Evolutionary conservation across 2,888 invertebrate genomes (phyloP).

Genomic region (Bellardia bayeri): DNA sequence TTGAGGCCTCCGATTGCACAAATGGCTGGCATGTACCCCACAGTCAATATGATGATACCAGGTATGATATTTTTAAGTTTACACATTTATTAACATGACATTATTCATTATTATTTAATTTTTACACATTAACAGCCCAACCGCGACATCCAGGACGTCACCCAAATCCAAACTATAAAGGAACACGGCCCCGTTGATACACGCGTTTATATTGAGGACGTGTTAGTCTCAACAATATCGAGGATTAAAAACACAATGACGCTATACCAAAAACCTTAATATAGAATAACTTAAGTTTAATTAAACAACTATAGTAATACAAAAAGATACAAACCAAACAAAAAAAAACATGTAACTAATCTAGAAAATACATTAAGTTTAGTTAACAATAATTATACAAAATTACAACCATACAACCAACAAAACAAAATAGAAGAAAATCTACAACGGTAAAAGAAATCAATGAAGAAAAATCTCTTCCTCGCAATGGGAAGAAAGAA

Average conservation of each 20-base stretch:
- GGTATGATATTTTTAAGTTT: conserved; percentile 75
- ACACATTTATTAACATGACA: no score
- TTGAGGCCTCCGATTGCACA: conserved; percentile 83
- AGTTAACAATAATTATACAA: conserved; percentile 59
- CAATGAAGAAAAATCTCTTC: conserved; percentile 2
- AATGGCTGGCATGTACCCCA: conserved; percentile 84
- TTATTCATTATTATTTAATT: neutral
- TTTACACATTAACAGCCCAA: conserved; percentile 77
- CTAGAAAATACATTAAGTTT: conserved; percentile 58
- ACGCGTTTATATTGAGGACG: conserved; percentile 55
- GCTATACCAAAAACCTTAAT: conserved; percentile 77
- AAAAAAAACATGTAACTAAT: conserved; percentile 50
- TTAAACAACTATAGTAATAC: conserved; percentile 65
- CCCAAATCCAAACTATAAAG: conserved; percentile 84
- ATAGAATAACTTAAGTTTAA: conserved; percentile 78
- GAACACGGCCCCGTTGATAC: conserved; percentile 81
- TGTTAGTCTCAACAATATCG: conserved; percentile 51
- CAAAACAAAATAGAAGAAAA: conserved; percentile 36
- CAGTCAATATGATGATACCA: conserved; percentile 84
- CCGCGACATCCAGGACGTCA: conserved; percentile 83
- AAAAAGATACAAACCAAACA: conserved; percentile 21
- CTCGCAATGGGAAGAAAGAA: conserved; percentile 9
- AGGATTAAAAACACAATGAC: conserved; percentile 70
- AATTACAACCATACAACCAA: conserved; percentile 32
- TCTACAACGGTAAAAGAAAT: conserved; percentile 25